Conservation (phyloP, 2,888 invertebrate genomes). For the Bruchidius siliquastri region DNA sequence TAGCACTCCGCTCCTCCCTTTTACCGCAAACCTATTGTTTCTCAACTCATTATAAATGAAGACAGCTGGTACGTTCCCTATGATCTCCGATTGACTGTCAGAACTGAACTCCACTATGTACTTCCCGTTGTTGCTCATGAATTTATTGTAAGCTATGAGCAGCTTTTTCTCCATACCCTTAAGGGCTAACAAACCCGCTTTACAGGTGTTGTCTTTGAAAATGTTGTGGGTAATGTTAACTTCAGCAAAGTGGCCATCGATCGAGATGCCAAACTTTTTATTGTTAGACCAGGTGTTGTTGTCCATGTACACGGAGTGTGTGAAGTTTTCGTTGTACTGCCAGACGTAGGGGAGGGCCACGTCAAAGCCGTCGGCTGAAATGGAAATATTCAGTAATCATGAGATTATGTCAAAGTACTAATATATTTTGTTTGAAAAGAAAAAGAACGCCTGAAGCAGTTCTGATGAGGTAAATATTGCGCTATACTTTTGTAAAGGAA, state of each 20-base stretch:
- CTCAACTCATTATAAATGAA: conserved; percentile 76
- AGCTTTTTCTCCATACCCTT: conserved; percentile 97
- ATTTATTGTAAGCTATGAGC: conserved; percentile 73
- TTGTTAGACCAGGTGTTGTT: conserved; percentile 88
- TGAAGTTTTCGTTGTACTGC: conserved; percentile 92
- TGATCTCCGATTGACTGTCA: conserved; percentile 89
- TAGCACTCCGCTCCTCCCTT: conserved; percentile 36
- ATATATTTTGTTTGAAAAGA: too few relatives aligned
- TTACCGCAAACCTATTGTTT: conserved; percentile 55
- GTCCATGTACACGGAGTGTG: conserved; percentile 81
- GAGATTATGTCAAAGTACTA: too few relatives aligned
- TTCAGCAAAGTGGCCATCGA: conserved; percentile 92
- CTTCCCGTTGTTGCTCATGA: conserved; percentile 73
- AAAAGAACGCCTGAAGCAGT: too few relatives aligned
- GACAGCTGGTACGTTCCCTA: conserved; percentile 76
- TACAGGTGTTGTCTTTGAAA: conserved; percentile 82
- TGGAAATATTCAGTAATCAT: too few relatives aligned
- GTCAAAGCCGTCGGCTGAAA: conserved; percentile 73
- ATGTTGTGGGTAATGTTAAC: conserved; percentile 82
- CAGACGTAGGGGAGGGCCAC: conserved; percentile 89
- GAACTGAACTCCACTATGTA: conserved; percentile 84
- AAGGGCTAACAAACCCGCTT: conserved; percentile 71
- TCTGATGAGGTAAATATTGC: too few relatives aligned
- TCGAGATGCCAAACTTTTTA: conserved; percentile 72
- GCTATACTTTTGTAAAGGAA: too few relatives aligned